Base-by-base conservation (phyloP, 2,797 vertebrate genomes). In the Muscicapa striata region DNA sequence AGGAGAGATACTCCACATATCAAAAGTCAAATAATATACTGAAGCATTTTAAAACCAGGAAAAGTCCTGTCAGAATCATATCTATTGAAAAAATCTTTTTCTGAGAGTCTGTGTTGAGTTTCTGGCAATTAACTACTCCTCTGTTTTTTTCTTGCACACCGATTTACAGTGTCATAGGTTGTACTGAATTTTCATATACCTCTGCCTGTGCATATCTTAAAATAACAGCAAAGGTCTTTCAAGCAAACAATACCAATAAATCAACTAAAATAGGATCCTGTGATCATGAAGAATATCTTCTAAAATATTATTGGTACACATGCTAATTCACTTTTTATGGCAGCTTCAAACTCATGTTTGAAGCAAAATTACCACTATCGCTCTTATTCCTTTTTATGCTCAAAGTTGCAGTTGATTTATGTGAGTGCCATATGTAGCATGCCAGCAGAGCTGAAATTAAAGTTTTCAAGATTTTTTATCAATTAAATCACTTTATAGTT, bases 141-240 rank as follows among this genome's bases (percentile, higher is more conserved):
- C 11, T 58, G 36, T 91, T 59, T 88, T 23, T 91, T 94, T 81
- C 34, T 59, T 49, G 64, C 18, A 69, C 49, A 82, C 22, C 84
- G 76, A 94, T 61, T 93, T 94, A 95, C 66, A 84, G 84, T 93
- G 58, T 67, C 16, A 38, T 57, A 45, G 18, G 18, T 70, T 52
- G 18, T 38, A 77, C 38, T 84, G 85, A 93, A 51, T 22, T 73
- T 96, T 96, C 84, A 29, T 27, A 72, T 70, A 61, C 13, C 45
- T 79, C 20, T 93, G 38, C 29, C 43, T 81, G 49, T 78, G n/a
- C 38, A 32, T 95, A 87, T 85, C 45, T 93, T 5, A 13, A 76
- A 87, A 90, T 46, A 70, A 84, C 11, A 46, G 48, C 46, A 67
- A 77, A 87, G 48, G 41, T 82, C 29, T 78, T 84, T 91, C 80